These are phyloP conservation scores for Agapostemon virescens DNA, from an alignment of 2,888 invertebrate species.

Conservation along the genomic window DNA sequence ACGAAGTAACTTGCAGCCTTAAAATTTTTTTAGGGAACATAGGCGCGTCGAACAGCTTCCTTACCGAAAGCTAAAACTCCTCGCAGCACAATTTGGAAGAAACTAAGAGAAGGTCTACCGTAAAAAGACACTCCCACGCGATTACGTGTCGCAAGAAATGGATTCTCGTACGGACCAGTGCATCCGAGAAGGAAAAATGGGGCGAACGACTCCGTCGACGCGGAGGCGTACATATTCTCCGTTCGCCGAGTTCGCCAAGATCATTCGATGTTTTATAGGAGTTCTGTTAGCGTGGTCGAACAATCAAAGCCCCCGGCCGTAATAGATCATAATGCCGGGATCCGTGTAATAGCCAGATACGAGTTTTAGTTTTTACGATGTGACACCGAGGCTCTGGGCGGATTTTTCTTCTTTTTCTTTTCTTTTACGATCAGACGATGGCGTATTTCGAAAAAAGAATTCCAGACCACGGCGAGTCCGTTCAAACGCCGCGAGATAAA, in stretches of 20 bases:
- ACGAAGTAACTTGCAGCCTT: no score
- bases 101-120: background rate
- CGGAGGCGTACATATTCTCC: constrained; percentile 8
- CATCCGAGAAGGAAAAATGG: background rate
- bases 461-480: constrained; percentile 34
- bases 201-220: background rate
- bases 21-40: background rate
- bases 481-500: constrained; percentile 51
- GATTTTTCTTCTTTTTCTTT: no score
- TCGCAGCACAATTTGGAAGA: background rate
- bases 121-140: background rate
- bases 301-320: constrained; percentile 19
- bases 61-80: background rate
- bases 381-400: constrained; percentile 32
- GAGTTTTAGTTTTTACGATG: constrained; percentile 60
- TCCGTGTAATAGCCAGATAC: constrained; percentile 35
- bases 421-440: constrained; percentile 59
- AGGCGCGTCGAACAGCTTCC: background rate
- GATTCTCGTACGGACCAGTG: background rate
- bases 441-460: constrained; percentile 58
- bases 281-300: background rate
- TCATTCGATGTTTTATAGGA: background rate
- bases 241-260: background rate
- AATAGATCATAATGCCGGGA: constrained; percentile 47
- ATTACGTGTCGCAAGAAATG: background rate